phyloP scores from a whole-genome alignment of 1,140 invertebrate species.

The Solenopsis invicta region DNA sequence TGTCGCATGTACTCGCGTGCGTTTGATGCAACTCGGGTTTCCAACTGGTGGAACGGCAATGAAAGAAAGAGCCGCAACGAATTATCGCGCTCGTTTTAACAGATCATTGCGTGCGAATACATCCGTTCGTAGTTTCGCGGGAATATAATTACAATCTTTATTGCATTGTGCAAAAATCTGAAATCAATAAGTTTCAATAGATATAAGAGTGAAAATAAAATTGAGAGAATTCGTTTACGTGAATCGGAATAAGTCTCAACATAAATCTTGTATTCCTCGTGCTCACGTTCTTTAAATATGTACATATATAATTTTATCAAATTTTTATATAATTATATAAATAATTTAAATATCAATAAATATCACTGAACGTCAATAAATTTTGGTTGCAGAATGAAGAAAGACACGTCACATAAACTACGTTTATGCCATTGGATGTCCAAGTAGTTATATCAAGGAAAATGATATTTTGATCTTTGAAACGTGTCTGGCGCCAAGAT shows the following conservation, averaged over 20 bases:
- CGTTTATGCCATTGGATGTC: neutral
- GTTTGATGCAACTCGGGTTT: conserved; percentile 34
- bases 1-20: conserved; percentile 11
- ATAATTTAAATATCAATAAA: neutral
- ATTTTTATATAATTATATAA: neutral
- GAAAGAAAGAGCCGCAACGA: neutral
- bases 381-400: neutral
- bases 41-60: conserved; percentile 19
- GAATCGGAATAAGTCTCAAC: neutral
- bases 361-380: neutral
- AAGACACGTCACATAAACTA: neutral
- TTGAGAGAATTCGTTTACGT: neutral
- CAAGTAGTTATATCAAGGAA: neutral
- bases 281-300: neutral
- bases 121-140: neutral
- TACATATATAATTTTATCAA: neutral
- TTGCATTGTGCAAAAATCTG: neutral
- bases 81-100: conserved; percentile 14
- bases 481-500: neutral
- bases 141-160: neutral
- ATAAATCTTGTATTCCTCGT: neutral
- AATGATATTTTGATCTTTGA: conserved; percentile 17
- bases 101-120: neutral
- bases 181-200: neutral
- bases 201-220: neutral